Evolutionary conservation across 2,797 vertebrate genomes (phyloP), one percentile per base, ranked within the genome.

Genomic region (Amphiprion clarkii): DNA sequence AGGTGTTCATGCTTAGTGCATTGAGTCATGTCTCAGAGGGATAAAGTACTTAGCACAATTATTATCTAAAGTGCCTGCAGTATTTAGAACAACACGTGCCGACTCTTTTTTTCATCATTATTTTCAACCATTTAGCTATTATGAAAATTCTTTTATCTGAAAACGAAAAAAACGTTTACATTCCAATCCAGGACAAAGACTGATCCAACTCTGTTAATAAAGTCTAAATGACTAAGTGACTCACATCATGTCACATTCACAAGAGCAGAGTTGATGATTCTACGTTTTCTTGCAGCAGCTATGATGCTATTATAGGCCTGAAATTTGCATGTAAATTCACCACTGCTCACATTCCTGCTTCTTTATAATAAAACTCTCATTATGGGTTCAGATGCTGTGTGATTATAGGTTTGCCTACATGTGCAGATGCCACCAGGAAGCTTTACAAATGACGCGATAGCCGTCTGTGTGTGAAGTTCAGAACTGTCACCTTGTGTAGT

Each of bases 401-500:
- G 8, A 9, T 53, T 39, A 27, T 7, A 27, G 19, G 44, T 21
- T 42, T 49, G 48, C 10, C 31, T 3, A 19, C 3, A 29, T 19
- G 19, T 33, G 31, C 51, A 64, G 19, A 31, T 12, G 16, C 23
- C 19, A 13, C 31, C 16, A 27, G 27, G 3, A 54, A 39, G 27
- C 11, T 71, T 67, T 23, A 17, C 44, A 14, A 44, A 44, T 44
- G 1, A 27, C 16, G 27, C 25, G 8, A 2, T 14, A 51, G 14
- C 19, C 48, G 57, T 51, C 92, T 31, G 23, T 54, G n/a, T 29
- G 23, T 36, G 36, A 27, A 21, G 13, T 19, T 19, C 17, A 2
- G 44, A 6, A 19, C 44, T 0, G 3, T 96, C 93, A 98, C 97
- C 96, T 98, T 96, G 89, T 97, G 96, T 88, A 98, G 95, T 86